Evolutionary conservation across 2,888 invertebrate species (phyloP), one percentile per base, ranked within the genome.

Genomic region (Tipula confusa): DNA sequence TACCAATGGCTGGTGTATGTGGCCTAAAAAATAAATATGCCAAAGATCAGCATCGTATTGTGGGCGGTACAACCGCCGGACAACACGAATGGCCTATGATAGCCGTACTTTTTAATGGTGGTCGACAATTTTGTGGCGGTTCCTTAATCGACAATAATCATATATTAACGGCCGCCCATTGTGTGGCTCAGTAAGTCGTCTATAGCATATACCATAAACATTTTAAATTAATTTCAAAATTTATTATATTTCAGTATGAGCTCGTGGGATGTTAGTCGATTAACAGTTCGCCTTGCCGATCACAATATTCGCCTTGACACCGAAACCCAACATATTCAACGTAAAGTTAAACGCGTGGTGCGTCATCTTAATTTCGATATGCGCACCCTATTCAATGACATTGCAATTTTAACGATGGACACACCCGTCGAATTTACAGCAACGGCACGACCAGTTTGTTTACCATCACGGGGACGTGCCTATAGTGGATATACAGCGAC

Each of bases 91-190:
- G 96, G 93, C 96, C 96, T 5, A 94, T 95, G 95, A 93, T 95
- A 33, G 96, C 94, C 0, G 96, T 94, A 0, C 90, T 97, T 38
- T 95, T 97, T 88, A 96, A 95, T 88, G 92, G 92, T 5, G 95
- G 95, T 15, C 92, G 96, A 36, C 96, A 97, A 88, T 96, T 97
- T 89, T 97, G 97, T 88, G 97, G 96, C 1, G 97, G 96, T 9
- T 96, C 96, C 0, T 90, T 97, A 80, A 94, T 97, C 85, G 96
- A 96, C 86, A 92, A 93, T 85, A 89, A 88, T 83, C 96, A 96
- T 87, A 93, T 97, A 82, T 90, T 97, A 13, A 94, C 96, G 1
- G 96, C 96, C 1, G 96, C 97, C 0, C 96, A 97, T 90, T 97
- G 97, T 88, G 95, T 97, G 29, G 95, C 96, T 33, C 95, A 95